Conservation (phyloP, 2,113 vertebrate genomes). For the Plecotus auritus region DNA sequence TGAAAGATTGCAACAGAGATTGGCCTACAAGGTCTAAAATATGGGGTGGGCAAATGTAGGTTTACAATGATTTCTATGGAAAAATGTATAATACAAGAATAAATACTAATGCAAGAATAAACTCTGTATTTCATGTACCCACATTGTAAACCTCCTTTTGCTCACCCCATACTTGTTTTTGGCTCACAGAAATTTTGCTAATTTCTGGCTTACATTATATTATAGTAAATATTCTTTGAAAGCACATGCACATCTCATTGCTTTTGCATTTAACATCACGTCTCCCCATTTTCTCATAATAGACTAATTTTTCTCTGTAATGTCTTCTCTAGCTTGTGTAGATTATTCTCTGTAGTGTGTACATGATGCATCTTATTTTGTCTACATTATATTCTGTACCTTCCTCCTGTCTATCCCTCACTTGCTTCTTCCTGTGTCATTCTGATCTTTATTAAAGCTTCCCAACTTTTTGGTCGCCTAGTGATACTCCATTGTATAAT, state of each 20-base stretch:
- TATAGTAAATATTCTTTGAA: constrained; percentile 34
- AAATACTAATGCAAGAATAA: background rate
- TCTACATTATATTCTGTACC: constrained; percentile 86
- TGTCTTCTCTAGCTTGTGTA: constrained; percentile 72
- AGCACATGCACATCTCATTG: constrained; percentile 54
- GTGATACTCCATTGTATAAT: constrained; percentile 98
- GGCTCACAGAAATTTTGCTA: background rate
- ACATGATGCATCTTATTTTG: constrained; percentile 77
- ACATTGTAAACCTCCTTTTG: background rate
- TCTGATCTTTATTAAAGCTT: constrained; percentile 98
- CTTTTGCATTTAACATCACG: constrained; percentile 66
- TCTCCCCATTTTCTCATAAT: constrained; percentile 74
- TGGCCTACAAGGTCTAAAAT: background rate
- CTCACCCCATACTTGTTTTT: background rate
- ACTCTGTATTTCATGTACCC: background rate
- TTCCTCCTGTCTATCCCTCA: constrained; percentile 90
- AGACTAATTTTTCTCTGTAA: constrained; percentile 71
- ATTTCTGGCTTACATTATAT: background rate
- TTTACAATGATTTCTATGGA: background rate
- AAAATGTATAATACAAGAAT: background rate
- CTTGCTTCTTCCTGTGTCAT: constrained; percentile 91
- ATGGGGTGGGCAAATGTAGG: background rate
- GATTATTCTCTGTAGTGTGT: constrained; percentile 66
- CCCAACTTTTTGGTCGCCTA: constrained; percentile 99
- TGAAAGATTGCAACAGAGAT: background rate